Base-by-base conservation (phyloP, 2,888 invertebrate genomes). In the Plagodis pulveraria region DNA sequence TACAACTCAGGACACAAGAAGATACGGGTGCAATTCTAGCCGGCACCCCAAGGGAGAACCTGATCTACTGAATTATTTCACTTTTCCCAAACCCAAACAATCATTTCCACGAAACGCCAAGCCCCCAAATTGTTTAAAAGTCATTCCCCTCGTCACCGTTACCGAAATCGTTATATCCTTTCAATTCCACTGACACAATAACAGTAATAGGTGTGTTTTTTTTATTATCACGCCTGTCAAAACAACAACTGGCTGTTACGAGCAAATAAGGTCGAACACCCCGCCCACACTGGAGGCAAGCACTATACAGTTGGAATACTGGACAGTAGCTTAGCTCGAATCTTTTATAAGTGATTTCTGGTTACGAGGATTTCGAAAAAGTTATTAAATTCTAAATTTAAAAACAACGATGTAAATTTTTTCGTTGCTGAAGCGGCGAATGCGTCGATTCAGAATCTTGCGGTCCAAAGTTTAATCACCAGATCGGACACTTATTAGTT, bases 201-300 rank as follows among this genome's bases (percentile, higher is more conserved):
- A 61, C 60, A 53, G 61, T 53, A 64, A 62, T 58, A 50, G 54
- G 60, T 61, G 58, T 67, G 61, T 54, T 59, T 59, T 70, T 40
- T 56, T 58, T 58, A 58, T 63, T 46, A 58, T 51, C 50, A 45
- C 58, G 57, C 54, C 58, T 65, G 62, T 61, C 68, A 56, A 62
- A 64, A 53, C 60, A 62, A 57, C 57, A 59, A 55, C 58, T 46
- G 58, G 52, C 59, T 61, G 58, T 51, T 62, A 2, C 22, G 22
- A 22, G 22, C 22, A 59, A 53, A 58, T 56, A 62, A 59, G 64
- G 66, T 58, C 63, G 58, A 58, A 54, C 43, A 56, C 52, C 53
- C 49, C 66, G 52, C 70, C 65, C 58, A 64, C 58, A 34, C 38
- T 44, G n/a, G 22, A 45, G 22, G 45, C 12, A 10, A 22, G 22